These are phyloP conservation scores for Aspidiotus destructor DNA, from an alignment of 2,888 invertebrate species.

Conservation along the genomic window DNA sequence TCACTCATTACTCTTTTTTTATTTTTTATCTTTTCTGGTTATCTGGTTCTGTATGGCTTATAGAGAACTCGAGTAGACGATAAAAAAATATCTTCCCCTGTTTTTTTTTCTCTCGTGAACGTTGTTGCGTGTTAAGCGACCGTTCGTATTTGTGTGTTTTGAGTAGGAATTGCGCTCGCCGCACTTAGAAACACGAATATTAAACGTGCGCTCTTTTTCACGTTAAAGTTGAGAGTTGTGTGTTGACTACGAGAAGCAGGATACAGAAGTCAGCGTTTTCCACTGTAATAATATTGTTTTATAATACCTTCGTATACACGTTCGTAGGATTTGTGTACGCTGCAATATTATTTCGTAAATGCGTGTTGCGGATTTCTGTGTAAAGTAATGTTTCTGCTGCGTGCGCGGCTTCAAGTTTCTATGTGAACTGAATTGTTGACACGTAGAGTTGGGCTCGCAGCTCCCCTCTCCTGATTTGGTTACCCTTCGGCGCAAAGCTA, in stretches of 20 bases:
- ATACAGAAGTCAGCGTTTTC: too few species aligned
- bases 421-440: background rate
- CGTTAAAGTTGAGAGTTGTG: too few species aligned
- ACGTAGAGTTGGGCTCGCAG: background rate
- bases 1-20: too few species aligned
- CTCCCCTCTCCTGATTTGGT: slow-evolving; percentile 6
- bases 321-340: too few species aligned
- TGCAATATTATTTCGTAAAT: background rate
- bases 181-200: too few species aligned
- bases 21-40: slow-evolving; percentile 26
- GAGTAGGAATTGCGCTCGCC: too few species aligned
- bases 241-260: too few species aligned
- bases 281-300: too few species aligned
- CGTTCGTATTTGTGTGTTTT: background rate
- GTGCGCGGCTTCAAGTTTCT: background rate
- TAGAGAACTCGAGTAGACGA: slow-evolving; percentile 12
- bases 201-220: too few species aligned
- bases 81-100: slow-evolving; percentile 17
- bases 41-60: slow-evolving; percentile 23
- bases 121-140: slow-evolving; percentile 1
- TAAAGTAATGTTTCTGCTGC: background rate
- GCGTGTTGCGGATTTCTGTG: background rate
- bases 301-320: too few species aligned
- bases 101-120: slow-evolving; percentile 1
- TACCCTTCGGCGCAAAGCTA: slow-evolving; percentile 9